Base-by-base conservation (phyloP, 2,797 vertebrate genomes). In the Chromis chromis region DNA sequence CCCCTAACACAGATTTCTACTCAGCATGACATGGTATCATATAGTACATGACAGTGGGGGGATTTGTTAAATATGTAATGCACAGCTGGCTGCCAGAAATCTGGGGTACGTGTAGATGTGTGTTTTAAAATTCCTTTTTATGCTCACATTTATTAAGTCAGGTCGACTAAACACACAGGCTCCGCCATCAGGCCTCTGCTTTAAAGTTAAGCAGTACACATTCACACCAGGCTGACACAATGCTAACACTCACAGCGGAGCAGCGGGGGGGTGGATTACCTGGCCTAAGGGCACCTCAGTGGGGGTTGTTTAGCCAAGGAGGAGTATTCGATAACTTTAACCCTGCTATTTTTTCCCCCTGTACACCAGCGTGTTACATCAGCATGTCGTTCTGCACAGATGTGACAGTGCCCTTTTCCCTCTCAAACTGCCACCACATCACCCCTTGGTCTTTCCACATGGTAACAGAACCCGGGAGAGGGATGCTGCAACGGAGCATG, bases 391-490 rank as follows among this genome's bases (percentile, higher is more conserved):
- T 65, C 63, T 82, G 58, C 70, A 79, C 66, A 76, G 74, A 80
- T 78, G 74, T 65, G 69, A 74, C 64, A 50, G 53, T 62, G 82
- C 21, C 67, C 59, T 75, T 81, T 79, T 64, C 68, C 25, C 42
- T 74, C 17, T 50, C 56, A 76, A 75, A 77, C 66, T 72, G 61
- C 61, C 74, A 68, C 74, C 76, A 65, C 68, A 62, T 63, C 49
- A 80, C 74, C 74, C 53, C 27, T 72, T 65, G 72, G 59, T 85
- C 77, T 73, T 76, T 84, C 46, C 56, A 62, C 79, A 59, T 70
- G 25, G 69, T 81, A 71, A 83, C 65, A 54, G 70, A 84, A 58
- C 79, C 81, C 76, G 73, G 54, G 83, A 90, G 82, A 86, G 62
- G 39, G 48, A 74, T 54, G 19, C 61, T 72, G 71, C 85, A 70